Evolutionary conservation across 2,113 vertebrate genomes (phyloP), one percentile per base, ranked within the genome.

Genomic region (Nothocercus nigrocapillus): DNA sequence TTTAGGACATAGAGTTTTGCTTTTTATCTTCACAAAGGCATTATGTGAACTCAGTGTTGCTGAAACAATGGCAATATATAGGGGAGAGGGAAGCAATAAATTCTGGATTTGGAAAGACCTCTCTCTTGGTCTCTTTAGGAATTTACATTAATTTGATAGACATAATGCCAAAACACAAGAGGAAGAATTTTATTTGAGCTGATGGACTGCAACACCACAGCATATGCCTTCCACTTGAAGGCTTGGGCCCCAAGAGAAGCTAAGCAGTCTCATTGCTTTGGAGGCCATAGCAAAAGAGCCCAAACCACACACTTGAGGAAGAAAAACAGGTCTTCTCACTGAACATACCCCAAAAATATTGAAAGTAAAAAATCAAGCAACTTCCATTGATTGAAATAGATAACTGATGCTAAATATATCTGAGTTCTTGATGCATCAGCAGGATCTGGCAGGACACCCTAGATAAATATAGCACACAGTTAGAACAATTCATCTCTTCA

Each of bases 181-280:
- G 34, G 32, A 61, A 82, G 19, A 5, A 0, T 44, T 62, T 74
- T 20, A 70, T 78, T 75, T 34, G 80, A 92, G 61, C 15, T 32
- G 25, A 38, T 81, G 56, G n/a, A 45, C 64, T 6, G 1, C 24
- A 21, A 34, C 30, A 21, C 14, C 28, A 13, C 32, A 67, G 9
- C 0, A 1, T 13, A 13, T 2, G 9, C 3, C 11, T 7, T 62
- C 72, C 14, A 22, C 27, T n/a, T 3, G 45, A 40, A 2, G 7
- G 14, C 56, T 20, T 11, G 28, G 28, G 27, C 54, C 28, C 9
- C 22, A 38, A 28, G 64, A 40, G 40, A 63, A 92, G 54, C 36
- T 70, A 61, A 28, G 40, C 51, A 25, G n/a, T 22, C 34, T 42
- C 12, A 8, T 3, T 51, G 19, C 32, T 45, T 81, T 0, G 0